Conservation (phyloP, 37 sponge, comb jelly and placozoan genomes). For the Aphrocallistes beatrix region DNA sequence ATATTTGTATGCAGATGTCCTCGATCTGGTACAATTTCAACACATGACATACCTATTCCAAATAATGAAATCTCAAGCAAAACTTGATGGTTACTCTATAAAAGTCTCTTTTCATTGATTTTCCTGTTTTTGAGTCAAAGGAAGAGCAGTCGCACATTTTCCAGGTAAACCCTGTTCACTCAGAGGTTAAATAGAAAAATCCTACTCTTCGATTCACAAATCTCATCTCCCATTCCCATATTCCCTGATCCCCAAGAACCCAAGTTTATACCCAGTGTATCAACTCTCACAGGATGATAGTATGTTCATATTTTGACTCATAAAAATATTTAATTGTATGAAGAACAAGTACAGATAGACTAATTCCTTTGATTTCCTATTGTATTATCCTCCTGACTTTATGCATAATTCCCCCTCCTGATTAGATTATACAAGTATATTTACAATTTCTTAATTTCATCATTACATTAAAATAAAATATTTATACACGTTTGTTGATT, state of each 20-base stretch:
- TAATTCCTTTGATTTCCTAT: too few relatives aligned
- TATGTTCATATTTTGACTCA: too few relatives aligned
- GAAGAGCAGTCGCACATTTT: background rate
- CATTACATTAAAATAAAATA: too few relatives aligned
- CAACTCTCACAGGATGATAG: too few relatives aligned
- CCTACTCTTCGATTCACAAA: slow-evolving; percentile 38
- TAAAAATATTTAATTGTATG: too few relatives aligned
- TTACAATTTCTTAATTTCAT: too few relatives aligned
- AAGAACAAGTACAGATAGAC: too few relatives aligned
- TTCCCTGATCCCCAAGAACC: slow-evolving; percentile 21
- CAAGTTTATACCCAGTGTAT: too few relatives aligned
- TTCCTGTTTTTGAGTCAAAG: background rate
- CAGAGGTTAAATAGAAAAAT: background rate
- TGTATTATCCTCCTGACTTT: too few relatives aligned
- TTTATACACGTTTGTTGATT: too few relatives aligned
- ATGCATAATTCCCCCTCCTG: too few relatives aligned
- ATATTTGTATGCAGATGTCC: slow-evolving; percentile 17
- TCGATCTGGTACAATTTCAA: slow-evolving; percentile 20
- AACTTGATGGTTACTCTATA: background rate
- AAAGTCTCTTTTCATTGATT: background rate
- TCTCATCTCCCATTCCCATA: slow-evolving; percentile 44
- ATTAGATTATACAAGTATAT: too few relatives aligned
- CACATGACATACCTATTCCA: slow-evolving; percentile 18
- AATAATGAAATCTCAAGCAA: background rate
- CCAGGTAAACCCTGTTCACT: background rate